Evolutionary conservation across 92 coral and sea anemone genomes (phyloP), one percentile per base, ranked within the genome.

Genomic region (Heliopora coerulea): DNA sequence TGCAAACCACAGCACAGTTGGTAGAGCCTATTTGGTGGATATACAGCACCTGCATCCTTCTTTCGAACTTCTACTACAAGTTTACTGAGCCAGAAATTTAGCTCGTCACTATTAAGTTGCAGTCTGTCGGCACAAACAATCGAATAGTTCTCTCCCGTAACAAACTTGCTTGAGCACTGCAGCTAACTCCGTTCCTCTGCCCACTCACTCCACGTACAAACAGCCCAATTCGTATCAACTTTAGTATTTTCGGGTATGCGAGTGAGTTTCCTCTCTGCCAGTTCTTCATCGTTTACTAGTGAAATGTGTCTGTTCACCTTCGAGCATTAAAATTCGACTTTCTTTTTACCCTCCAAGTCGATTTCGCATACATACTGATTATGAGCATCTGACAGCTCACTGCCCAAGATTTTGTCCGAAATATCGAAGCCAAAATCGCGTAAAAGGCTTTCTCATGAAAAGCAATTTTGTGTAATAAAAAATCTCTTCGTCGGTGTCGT

Each of bases 181-280:
- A 37, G 42, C 21, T 58, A 17, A 46, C 46, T 80, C 23, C 82
- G 74, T 28, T 72, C 73, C 33, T 56, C 48, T 27, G 79, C 84
- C 84, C 84, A 80, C 54, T 80, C 83, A 40, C 19, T 58, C 83
- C 83, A 79, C 33, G 67, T 56, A 68, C 83, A 77, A 35, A 68
- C 78, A 59, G 78, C 76, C 78, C 83, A 68, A 35, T 21, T 34
- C 41, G 78, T 79, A 57, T 69, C 65, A 41, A 58, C 40, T 63
- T 69, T 79, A 18, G 78, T 68, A 21, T 32, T 44, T 11, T 49
- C 35, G 34, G 76, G 64, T 23, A 68, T 52, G 17, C 54, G 59
- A 29, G 63, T 39, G 33, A 63, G 74, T 68, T 78, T 78, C 62
- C 78, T 65, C 58, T 79, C 68, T 26, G 63, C 84, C 44, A 69